phyloP scores from a whole-genome alignment of 2,888 invertebrate species.

The Acronicta leporina region DNA sequence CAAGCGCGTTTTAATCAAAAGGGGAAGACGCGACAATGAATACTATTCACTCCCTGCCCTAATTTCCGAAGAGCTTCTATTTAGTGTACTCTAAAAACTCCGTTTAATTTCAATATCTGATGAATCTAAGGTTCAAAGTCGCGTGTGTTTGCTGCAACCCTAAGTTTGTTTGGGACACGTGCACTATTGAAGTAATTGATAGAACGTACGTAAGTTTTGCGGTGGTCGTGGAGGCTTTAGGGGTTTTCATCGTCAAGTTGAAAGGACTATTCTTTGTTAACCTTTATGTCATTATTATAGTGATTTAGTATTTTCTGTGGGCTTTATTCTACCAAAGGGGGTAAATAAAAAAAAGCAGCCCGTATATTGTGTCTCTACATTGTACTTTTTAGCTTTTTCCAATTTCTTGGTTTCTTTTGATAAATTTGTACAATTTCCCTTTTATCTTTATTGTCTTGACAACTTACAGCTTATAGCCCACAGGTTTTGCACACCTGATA shows the following conservation, averaged over 20 bases:
- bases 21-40: constrained; percentile 56
- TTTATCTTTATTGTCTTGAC: too few relatives aligned
- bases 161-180: constrained; percentile 48
- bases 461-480: too few relatives aligned
- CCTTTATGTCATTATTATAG: constrained; percentile 17
- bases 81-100: constrained; percentile 14
- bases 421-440: too few relatives aligned
- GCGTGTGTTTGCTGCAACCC: constrained; percentile 7
- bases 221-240: constrained; percentile 36
- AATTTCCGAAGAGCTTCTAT: constrained; percentile 45
- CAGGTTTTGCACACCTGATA: too few relatives aligned
- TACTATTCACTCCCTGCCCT: constrained; percentile 55
- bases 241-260: constrained; percentile 39
- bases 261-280: constrained; percentile 31
- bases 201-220: constrained; percentile 38
- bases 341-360: not conserved
- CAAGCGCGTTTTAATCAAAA: constrained; percentile 63
- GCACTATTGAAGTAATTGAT: constrained; percentile 52
- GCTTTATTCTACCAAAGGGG: not conserved
- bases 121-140: constrained; percentile 28
- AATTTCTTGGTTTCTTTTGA: too few relatives aligned
- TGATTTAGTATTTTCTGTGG: constrained; percentile 6
- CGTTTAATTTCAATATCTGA: constrained; percentile 9
- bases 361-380: not conserved
- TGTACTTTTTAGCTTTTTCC: too few relatives aligned